phyloP scores from a whole-genome alignment of 2,888 invertebrate genomes.

The Lasioglossum pauxillum region DNA sequence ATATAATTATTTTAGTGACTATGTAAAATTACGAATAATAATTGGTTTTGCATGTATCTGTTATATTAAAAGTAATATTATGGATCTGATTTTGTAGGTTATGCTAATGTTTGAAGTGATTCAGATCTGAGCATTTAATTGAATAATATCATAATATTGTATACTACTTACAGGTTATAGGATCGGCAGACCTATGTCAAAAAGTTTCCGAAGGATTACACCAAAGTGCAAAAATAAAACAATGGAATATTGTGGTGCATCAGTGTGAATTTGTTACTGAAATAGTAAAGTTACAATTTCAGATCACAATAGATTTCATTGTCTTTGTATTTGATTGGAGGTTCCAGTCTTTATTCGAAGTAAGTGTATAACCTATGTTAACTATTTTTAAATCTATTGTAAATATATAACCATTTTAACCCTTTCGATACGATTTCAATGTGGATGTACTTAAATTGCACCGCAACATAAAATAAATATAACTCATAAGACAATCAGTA shows the following conservation, averaged over 20 bases:
- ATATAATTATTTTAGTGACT: background rate
- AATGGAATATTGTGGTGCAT: conserved; percentile 75
- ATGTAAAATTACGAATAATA: background rate
- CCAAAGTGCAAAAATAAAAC: conserved; percentile 67
- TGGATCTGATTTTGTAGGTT: conserved; percentile 9
- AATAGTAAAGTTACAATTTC: conserved; percentile 64
- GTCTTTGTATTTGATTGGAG: conserved; percentile 79
- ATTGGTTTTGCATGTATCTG: conserved; percentile 16
- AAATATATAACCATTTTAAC: background rate
- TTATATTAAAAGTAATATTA: conserved; percentile 11
- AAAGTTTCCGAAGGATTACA: conserved; percentile 75
- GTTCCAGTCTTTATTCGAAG: conserved; percentile 74
- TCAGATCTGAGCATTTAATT: background rate
- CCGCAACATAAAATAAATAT: background rate
- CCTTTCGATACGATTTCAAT: background rate
- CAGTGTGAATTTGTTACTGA: conserved; percentile 77
- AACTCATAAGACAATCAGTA: background rate
- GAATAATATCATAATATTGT: conserved; percentile 3
- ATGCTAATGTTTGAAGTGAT: conserved; percentile 13
- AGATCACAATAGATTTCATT: conserved; percentile 78
- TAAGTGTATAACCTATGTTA: conserved; percentile 53
- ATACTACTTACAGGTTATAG: conserved; percentile 74
- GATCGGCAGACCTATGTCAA: conserved; percentile 75
- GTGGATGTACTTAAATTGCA: background rate
- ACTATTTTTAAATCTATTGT: too few species aligned